These are phyloP conservation scores for Poecilia latipinna DNA, from an alignment of 2,113 vertebrate genomes.

Conservation along the genomic window DNA sequence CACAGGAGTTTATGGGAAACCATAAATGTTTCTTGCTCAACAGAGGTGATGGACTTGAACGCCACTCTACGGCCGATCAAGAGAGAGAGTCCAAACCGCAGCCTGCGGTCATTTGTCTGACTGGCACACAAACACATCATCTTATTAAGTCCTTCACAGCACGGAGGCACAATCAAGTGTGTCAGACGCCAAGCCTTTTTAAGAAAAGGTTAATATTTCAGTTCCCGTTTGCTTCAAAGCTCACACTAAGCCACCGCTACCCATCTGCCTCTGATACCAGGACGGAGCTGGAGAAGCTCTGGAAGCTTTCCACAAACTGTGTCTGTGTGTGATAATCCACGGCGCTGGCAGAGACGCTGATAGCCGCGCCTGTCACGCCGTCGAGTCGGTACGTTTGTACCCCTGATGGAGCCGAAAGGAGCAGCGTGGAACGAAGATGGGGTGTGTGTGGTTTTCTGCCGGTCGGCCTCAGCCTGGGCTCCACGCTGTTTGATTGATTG, in stretches of 20 bases:
- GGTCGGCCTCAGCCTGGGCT: constrained; percentile 15
- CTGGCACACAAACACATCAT: constrained; percentile 28
- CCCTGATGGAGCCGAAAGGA: constrained; percentile 1
- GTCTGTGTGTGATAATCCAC: constrained; percentile 52
- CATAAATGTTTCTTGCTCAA: neutral
- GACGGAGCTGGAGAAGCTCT: constrained; percentile 52
- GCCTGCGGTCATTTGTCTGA: constrained; percentile 45
- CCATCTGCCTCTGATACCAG: constrained; percentile 53
- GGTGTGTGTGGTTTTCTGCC: neutral
- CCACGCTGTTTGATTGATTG: constrained; percentile 48
- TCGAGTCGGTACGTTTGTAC: constrained; percentile 27
- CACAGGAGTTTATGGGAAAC: too few relatives aligned
- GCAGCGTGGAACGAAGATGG: constrained; percentile 15
- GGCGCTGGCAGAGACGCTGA: constrained; percentile 18
- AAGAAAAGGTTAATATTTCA: constrained; percentile 68
- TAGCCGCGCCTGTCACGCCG: constrained; percentile 37
- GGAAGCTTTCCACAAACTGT: constrained; percentile 24
- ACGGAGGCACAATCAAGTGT: constrained; percentile 50
- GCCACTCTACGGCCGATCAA: neutral
- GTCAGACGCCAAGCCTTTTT: constrained; percentile 48
- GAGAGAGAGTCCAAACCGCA: constrained; percentile 35
- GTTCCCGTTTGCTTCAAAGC: constrained; percentile 67
- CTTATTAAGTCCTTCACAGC: constrained; percentile 46
- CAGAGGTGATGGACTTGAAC: neutral
- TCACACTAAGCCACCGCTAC: constrained; percentile 43